phyloP scores from a whole-genome alignment of 2,888 invertebrate species.

The Adelognathus sp. region DNA sequence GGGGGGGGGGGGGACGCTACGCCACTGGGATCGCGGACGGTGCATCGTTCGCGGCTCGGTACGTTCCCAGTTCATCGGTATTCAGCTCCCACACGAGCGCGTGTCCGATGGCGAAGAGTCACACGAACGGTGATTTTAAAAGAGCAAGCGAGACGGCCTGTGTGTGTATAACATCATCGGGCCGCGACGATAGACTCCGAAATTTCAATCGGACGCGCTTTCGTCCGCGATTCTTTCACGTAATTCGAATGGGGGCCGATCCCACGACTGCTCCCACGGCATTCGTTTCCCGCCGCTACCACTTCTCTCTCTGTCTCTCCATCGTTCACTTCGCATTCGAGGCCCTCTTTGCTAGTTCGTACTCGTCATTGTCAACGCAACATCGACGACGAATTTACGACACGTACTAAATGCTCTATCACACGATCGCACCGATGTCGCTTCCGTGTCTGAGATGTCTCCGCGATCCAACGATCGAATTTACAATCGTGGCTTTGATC shows the following conservation, averaged over 20 bases:
- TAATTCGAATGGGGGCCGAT: conserved; percentile 78
- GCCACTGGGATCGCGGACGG: conserved; percentile 40
- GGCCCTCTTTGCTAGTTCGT: conserved; percentile 38
- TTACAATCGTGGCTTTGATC: background rate
- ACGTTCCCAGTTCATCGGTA: conserved; percentile 69
- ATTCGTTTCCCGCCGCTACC: conserved; percentile 57
- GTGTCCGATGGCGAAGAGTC: conserved; percentile 48
- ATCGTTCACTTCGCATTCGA: conserved; percentile 20
- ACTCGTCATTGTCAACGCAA: conserved; percentile 15
- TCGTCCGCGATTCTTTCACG: conserved; percentile 75
- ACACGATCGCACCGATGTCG: conserved; percentile 16
- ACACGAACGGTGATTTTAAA: background rate
- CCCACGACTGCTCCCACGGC: conserved; percentile 72
- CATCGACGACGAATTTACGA: conserved; percentile 64
- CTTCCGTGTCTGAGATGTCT: conserved; percentile 21
- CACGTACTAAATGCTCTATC: conserved; percentile 62
- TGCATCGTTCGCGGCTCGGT: conserved; percentile 45
- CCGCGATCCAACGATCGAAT: background rate
- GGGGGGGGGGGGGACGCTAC: too few species aligned
- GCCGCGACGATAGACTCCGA: conserved; percentile 66
- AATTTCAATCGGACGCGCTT: conserved; percentile 73
- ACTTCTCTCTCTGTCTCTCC: conserved; percentile 10
- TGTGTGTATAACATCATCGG: background rate
- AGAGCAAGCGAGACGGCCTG: background rate
- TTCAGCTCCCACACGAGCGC: conserved; percentile 66